These are phyloP conservation scores for Siniperca undulata DNA, from an alignment of 2,797 vertebrate species.

Conservation along the genomic window DNA sequence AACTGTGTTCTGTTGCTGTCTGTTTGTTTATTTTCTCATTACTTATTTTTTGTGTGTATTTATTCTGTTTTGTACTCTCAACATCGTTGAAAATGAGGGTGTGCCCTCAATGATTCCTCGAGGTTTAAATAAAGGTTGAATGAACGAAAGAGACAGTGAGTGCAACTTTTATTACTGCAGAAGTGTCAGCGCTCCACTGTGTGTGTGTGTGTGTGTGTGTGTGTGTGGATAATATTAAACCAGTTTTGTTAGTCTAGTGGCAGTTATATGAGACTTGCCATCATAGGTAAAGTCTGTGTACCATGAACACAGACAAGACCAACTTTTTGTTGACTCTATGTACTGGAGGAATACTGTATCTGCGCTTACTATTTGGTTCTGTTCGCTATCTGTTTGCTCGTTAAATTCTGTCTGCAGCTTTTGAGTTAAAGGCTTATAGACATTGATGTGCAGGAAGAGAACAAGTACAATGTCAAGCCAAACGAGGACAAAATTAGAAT, in stretches of 20 bases:
- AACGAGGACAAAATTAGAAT: not conserved
- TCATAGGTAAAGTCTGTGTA: not conserved
- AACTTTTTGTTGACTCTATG: not conserved
- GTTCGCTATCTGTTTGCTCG: not conserved
- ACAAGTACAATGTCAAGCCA: no score
- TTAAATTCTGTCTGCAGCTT: not conserved
- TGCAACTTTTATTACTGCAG: constrained; percentile 28
- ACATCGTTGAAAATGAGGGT: no score
- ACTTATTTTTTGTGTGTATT: no score
- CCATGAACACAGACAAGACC: not conserved
- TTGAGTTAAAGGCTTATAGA: not conserved
- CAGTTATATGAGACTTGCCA: not conserved
- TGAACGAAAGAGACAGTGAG: not conserved
- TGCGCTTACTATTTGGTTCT: not conserved
- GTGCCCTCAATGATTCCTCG: no score
- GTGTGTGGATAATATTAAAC: not conserved
- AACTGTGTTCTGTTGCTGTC: no score
- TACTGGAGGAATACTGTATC: not conserved
- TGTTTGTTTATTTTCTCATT: no score
- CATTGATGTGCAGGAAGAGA: not conserved
- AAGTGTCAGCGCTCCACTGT: constrained; percentile 2
- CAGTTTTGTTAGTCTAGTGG: not conserved
- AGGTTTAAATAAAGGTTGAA: no score
- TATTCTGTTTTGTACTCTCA: no score
- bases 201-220: not conserved